Evolutionary conservation across 2,888 invertebrate species (phyloP), one percentile per base, ranked within the genome.

Genomic region (Machimus atricapillus): DNA sequence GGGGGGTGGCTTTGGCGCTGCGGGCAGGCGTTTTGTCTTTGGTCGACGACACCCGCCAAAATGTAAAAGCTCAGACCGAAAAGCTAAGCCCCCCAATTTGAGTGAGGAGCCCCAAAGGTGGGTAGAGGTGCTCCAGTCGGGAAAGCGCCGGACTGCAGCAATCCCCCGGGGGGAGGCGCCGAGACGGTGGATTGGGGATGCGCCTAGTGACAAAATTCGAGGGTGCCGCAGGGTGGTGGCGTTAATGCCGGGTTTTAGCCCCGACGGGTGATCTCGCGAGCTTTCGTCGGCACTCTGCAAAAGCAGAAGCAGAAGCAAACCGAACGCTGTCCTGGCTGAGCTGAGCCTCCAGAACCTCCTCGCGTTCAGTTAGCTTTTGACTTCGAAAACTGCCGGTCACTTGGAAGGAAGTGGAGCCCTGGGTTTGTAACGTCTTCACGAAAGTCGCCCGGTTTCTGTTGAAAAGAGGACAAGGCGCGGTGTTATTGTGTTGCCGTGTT

Each of bases 301-400:
- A 19, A 5, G 43, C 43, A 46, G 40, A 46, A 46, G 14, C 27
- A 9, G 40, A 46, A 46, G 14, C 27, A 9, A 56, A 19, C 43
- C 52, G 16, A 16, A 5, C 66, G 31, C 43, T 37, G 58, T 82
- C 82, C 82, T 82, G 58, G 52, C 52, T 52, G 14, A 46, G 16
- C 16, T 16, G 8, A 52, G 6, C 52, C 52, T 19, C 19, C 7
- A 52, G 52, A 58, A 58, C 58, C 19, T 58, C 82, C 37, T 82
- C 58, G 52, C 52, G 37, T 34, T 82, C 82, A 82, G 82, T 82
- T 82, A 56, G 82, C 58, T 82, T 58, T 66, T 56, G 58, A 58
- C 82, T 58, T 82, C 52, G 34, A 52, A 58, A 82, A 82, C 82
- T 16, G 66, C 27, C 82, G 58, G 82, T 58, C 58, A 37, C 37